Conservation (phyloP, 2,888 invertebrate species). For the Leptarthrus brevirostris region DNA sequence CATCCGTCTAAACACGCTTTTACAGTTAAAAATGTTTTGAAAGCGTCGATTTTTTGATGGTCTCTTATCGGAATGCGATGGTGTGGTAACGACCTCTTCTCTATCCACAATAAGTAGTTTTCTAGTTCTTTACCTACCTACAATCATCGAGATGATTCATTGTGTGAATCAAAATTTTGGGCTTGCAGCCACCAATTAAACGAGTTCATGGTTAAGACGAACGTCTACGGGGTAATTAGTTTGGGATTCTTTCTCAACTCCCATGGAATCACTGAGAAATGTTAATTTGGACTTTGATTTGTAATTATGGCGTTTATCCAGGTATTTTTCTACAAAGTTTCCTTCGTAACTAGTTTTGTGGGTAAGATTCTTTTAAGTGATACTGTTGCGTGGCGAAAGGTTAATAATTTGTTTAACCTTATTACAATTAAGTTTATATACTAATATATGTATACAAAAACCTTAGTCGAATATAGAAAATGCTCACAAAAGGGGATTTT, state of each 20-base stretch:
- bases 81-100: constrained; percentile 38
- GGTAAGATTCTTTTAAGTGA: neutral
- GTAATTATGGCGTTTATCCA: neutral
- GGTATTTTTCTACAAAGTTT: neutral
- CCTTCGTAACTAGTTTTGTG: too few relatives aligned
- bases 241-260: constrained; percentile 2
- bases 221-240: neutral
- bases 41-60: constrained; percentile 20
- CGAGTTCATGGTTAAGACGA: constrained; percentile 5
- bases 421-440: too few relatives aligned
- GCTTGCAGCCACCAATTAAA: constrained; percentile 32
- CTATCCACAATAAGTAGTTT: constrained; percentile 23
- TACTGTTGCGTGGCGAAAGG: too few relatives aligned
- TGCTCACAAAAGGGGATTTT: too few relatives aligned
- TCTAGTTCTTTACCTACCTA: constrained; percentile 27
- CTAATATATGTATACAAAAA: too few relatives aligned
- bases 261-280: constrained; percentile 16
- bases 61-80: neutral
- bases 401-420: too few relatives aligned
- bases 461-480: too few relatives aligned
- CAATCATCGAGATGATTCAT: constrained; percentile 4
- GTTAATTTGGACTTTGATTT: constrained; percentile 25
- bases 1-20: constrained; percentile 26
- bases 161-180: constrained; percentile 20
- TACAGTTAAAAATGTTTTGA: constrained; percentile 40